Percentiles rank a stretch among this genome's conserved stretches.
These are phyloP conservation scores for Antedon mediterranea DNA, from an alignment of 53 echinoderm and acorn worm species.

Conservation along the genomic window DNA sequence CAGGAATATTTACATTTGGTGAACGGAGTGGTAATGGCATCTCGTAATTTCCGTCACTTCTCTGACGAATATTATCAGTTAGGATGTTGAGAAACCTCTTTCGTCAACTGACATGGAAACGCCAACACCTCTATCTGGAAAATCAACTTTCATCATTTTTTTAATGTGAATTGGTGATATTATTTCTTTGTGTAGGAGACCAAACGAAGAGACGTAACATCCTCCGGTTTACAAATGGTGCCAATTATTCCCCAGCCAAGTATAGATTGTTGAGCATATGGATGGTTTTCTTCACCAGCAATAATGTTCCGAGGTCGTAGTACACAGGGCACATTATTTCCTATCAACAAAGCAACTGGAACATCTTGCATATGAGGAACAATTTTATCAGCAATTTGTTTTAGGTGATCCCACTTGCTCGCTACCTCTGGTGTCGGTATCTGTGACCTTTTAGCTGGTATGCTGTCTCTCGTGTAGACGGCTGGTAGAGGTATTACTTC, in stretches of 20 bases:
- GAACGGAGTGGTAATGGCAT: conserved; percentile 21
- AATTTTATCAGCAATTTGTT: conserved; percentile 7
- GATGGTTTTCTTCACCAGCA: conserved; percentile 20
- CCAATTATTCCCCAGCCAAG: conserved; percentile 17
- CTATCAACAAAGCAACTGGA: conserved; percentile 2
- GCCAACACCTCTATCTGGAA: conserved; percentile 3
- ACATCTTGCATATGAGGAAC: conserved; percentile 19
- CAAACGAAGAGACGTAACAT: background rate
- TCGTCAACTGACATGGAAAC: conserved; percentile 19
- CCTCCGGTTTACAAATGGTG: background rate
- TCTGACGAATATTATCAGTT: background rate
- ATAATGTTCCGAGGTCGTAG: conserved; percentile 5
- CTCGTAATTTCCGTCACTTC: conserved; percentile 13
- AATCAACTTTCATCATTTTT: conserved; percentile 20
- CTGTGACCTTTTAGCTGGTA: conserved; percentile 28
- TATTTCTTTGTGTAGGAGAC: background rate
- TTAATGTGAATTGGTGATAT: background rate
- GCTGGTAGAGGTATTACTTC: conserved; percentile 15
- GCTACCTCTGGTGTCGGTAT: conserved; percentile 30
- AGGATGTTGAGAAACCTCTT: background rate
- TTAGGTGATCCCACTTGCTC: conserved; percentile 32
- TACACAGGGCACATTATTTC: conserved; percentile 8
- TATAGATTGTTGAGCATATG: conserved; percentile 10
- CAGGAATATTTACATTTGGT: background rate
- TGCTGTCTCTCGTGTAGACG: conserved; percentile 10